Percentiles rank a stretch among this genome's conserved stretches.
These are phyloP conservation scores for Keiferia lycopersicella DNA, from an alignment of 2,888 invertebrate genomes.

Conservation along the genomic window DNA sequence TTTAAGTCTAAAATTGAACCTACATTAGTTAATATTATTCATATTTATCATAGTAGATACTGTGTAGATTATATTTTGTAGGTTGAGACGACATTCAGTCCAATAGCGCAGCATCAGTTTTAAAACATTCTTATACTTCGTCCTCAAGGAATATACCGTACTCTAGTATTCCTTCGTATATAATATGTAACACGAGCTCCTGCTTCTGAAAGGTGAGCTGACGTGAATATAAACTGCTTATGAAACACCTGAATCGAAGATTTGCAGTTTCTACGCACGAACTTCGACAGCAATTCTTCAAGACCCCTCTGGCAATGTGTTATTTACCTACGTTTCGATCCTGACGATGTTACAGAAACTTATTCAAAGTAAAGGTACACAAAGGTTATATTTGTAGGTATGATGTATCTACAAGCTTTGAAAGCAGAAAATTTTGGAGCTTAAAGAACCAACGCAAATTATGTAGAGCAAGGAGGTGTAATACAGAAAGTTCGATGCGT, in stretches of 20 bases:
- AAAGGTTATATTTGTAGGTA: neutral
- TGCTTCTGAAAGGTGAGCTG: slow-evolving; percentile 19
- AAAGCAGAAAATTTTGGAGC: neutral
- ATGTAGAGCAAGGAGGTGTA: no score
- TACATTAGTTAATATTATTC: no score
- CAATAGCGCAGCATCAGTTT: no score
- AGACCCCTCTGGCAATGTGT: slow-evolving; percentile 3
- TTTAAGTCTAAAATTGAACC: no score
- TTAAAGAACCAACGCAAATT: no score
- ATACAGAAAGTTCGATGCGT: no score
- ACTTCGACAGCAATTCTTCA: slow-evolving; percentile 7
- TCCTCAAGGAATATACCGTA: neutral
- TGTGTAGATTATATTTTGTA: no score
- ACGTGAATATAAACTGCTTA: slow-evolving; percentile 38
- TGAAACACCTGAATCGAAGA: slow-evolving; percentile 21
- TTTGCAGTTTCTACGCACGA: slow-evolving; percentile 17
- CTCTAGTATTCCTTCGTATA: neutral
- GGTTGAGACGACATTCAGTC: no score
- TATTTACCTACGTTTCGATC: slow-evolving; percentile 2
- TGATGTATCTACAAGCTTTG: neutral
- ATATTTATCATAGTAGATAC: no score
- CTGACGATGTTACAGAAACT: slow-evolving; percentile 1
- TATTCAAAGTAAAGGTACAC: neutral
- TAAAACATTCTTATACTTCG: neutral
- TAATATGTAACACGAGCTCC: neutral